Evolutionary conservation across 2,113 vertebrate genomes (phyloP).

Genomic region (Eidolon helvum): DNA sequence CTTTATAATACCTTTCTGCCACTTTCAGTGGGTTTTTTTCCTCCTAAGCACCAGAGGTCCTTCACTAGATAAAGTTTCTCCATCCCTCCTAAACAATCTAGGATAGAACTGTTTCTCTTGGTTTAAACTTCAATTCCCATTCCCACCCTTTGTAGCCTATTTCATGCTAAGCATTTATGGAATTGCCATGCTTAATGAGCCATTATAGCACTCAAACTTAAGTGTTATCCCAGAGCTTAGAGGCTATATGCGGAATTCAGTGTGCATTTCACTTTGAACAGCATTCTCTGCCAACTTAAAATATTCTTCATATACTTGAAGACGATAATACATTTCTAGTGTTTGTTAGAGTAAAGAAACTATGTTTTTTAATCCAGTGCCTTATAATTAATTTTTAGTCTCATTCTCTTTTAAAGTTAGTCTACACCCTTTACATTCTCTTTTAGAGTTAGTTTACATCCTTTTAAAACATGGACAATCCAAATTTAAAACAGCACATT

Average conservation of each 20-base stretch:
- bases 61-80: not conserved
- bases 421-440: slow-evolving; percentile 1
- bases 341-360: not conserved
- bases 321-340: not conserved
- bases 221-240: not conserved
- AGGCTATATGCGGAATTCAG: not conserved
- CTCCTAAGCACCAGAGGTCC: not conserved
- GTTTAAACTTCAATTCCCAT: not conserved
- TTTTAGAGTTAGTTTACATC: not conserved
- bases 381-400: slow-evolving; percentile 40
- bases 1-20: not conserved
- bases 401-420: not conserved
- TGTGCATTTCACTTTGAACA: not conserved
- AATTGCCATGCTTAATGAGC: not conserved
- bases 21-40: not conserved
- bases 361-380: not conserved
- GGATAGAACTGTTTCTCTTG: not conserved
- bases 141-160: not conserved
- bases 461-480: not conserved
- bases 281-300: not conserved
- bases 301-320: not conserved
- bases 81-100: not conserved
- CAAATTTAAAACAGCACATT: not conserved
- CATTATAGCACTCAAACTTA: not conserved
- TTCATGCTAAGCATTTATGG: not conserved